phyloP scores from a whole-genome alignment of 2,113 vertebrate genomes.

The Orientallactaga bullata region DNA sequence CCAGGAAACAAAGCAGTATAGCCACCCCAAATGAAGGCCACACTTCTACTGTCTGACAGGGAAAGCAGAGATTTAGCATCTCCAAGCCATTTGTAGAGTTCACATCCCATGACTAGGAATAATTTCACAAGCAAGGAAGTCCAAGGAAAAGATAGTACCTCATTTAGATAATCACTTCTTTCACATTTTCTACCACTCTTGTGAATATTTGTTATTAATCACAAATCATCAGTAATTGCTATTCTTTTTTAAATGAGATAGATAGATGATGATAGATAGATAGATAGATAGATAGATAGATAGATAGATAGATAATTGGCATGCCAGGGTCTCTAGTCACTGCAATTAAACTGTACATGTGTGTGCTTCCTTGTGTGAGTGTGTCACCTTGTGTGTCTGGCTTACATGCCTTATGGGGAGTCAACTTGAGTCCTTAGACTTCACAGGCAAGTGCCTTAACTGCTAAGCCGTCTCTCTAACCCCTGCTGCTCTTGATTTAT shows the following conservation, averaged over 20 bases:
- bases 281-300: too few relatives aligned
- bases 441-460: neutral
- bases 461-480: neutral
- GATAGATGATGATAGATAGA: too few relatives aligned
- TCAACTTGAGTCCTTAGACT: neutral
- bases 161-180: neutral
- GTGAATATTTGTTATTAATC: constrained; percentile 30
- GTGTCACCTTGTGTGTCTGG: neutral
- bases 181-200: neutral
- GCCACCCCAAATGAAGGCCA: too few relatives aligned
- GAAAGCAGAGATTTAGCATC: neutral
- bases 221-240: neutral
- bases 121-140: constrained; percentile 10
- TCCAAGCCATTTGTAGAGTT: neutral
- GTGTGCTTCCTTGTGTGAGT: neutral
- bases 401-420: neutral
- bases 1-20: neutral
- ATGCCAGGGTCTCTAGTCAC: too few relatives aligned
- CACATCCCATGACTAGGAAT: neutral
- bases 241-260: neutral
- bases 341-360: too few relatives aligned
- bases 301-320: too few relatives aligned
- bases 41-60: neutral
- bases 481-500: neutral
- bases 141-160: neutral